Evolutionary conservation across 2,113 vertebrate species (phyloP).

Genomic region (Crotalus helleri): DNA sequence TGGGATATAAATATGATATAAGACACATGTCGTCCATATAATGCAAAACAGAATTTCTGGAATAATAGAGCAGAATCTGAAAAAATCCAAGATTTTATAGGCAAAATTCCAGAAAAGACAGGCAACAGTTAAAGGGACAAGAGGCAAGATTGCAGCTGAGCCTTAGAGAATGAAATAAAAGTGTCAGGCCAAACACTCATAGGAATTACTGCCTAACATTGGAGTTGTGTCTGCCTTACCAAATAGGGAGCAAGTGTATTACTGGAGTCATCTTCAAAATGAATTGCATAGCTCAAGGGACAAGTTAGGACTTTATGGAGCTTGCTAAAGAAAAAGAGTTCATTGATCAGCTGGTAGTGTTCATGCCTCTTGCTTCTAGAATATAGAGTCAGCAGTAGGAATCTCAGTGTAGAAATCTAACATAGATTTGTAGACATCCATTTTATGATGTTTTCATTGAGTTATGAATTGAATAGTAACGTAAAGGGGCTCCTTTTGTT

Average conservation of each 20-base stretch:
- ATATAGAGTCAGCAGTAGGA: not conserved
- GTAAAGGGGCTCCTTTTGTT: constrained; percentile 25
- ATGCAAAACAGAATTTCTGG: not conserved
- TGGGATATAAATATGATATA: not conserved
- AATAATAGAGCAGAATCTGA: not conserved
- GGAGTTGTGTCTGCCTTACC: not conserved
- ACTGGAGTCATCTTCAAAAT: not conserved
- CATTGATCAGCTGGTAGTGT: not conserved
- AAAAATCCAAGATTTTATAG: not conserved
- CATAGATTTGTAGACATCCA: constrained; percentile 8
- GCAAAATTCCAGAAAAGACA: not conserved
- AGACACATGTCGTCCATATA: not conserved
- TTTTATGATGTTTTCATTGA: constrained; percentile 37
- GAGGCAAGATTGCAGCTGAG: not conserved
- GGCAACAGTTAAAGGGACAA: not conserved
- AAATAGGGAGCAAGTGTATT: not conserved
- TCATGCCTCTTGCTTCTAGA: not conserved
- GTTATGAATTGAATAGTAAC: constrained; percentile 13
- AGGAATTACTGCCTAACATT: not conserved
- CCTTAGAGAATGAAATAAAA: not conserved
- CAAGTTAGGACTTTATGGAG: not conserved
- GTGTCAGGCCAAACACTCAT: not conserved
- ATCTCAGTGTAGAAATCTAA: not conserved
- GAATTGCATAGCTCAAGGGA: not conserved
- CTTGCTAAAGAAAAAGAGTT: not conserved